Percentiles rank a stretch among this genome's conserved stretches.
These are phyloP conservation scores for Girardinus metallicus DNA, from an alignment of 2,797 vertebrate genomes.

Conservation along the genomic window DNA sequence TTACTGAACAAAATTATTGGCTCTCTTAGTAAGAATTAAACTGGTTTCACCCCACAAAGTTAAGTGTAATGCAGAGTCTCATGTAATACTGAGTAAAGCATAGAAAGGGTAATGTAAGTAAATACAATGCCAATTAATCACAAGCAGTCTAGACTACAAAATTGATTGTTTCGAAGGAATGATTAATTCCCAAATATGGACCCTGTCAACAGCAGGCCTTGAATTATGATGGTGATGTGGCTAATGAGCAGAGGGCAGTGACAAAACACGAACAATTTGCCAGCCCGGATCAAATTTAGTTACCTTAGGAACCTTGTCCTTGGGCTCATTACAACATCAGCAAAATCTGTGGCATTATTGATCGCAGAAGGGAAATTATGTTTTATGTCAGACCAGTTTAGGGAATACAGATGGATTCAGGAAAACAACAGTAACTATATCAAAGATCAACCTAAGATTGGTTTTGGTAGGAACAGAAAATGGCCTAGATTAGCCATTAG, in stretches of 20 bases:
- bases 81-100: conserved; percentile 24
- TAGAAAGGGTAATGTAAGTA: conserved; percentile 25
- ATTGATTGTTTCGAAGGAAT: conserved; percentile 58
- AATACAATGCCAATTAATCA: conserved; percentile 50
- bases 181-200: conserved; percentile 51
- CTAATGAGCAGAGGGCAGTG: conserved; percentile 47
- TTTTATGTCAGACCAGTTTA: conserved; percentile 36
- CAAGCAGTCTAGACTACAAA: conserved; percentile 42
- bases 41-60: conserved; percentile 20
- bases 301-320: conserved; percentile 38
- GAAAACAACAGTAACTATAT: conserved; percentile 3
- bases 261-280: conserved; percentile 44
- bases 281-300: conserved; percentile 48
- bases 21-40: neutral
- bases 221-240: conserved; percentile 48
- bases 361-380: conserved; percentile 55
- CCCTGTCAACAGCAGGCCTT: conserved; percentile 30
- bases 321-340: conserved; percentile 53
- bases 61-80: conserved; percentile 23
- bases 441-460: conserved; percentile 10
- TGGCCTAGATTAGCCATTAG: neutral
- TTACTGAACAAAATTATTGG: neutral
- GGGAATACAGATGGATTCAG: conserved; percentile 16
- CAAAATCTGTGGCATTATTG: conserved; percentile 57
- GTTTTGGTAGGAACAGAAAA: neutral